These are phyloP conservation scores for Colostygia pectinataria DNA, from an alignment of 2,888 invertebrate genomes.

Conservation along the genomic window DNA sequence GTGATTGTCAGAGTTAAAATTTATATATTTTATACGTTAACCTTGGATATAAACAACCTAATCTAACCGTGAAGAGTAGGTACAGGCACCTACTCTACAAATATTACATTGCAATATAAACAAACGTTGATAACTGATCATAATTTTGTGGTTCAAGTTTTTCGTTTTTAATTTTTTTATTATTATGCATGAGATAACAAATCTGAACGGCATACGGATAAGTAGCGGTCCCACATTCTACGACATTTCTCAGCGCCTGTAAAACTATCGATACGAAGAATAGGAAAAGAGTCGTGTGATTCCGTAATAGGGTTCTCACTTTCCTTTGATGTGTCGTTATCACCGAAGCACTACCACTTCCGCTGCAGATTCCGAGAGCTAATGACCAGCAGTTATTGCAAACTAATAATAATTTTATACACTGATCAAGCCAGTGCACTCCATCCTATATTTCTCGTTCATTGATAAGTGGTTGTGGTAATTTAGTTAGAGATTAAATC, in stretches of 20 bases:
- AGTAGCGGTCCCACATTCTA: no score
- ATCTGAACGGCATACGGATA: no score
- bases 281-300: neutral
- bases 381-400: constrained; percentile 11
- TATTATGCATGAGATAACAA: no score
- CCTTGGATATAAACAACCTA: no score
- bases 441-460: neutral
- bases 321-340: constrained; percentile 18
- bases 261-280: neutral
- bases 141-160: no score
- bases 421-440: neutral
- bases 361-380: constrained; percentile 4
- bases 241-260: no score
- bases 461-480: constrained; percentile 6
- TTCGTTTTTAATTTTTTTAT: no score
- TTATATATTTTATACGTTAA: constrained; percentile 14
- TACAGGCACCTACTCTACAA: no score
- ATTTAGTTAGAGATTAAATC: neutral
- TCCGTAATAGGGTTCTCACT: constrained; percentile 6
- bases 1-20: constrained; percentile 5
- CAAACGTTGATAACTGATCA: no score
- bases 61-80: no score
- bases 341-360: constrained; percentile 12
- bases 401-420: constrained; percentile 17
- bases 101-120: no score